Evolutionary conservation across 2,113 vertebrate species (phyloP).

Genomic region (Varanus komodoensis): DNA sequence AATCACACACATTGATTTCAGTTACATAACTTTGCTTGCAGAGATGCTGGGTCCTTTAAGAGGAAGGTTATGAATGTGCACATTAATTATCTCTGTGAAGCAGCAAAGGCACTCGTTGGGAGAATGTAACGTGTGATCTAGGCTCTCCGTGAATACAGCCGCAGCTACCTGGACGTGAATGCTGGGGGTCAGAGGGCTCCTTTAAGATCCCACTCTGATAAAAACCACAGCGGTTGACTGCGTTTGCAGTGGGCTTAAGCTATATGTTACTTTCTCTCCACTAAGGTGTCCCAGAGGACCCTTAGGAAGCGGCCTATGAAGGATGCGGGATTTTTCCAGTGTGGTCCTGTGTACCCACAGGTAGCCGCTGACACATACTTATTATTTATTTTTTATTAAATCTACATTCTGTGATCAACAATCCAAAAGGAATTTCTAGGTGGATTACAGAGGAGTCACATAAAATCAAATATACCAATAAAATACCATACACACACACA

Average conservation of each 20-base stretch:
- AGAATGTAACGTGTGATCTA: neutral
- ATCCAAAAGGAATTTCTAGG: too few relatives aligned
- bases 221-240: neutral
- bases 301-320: neutral
- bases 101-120: neutral
- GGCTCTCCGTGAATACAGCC: neutral
- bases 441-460: too few relatives aligned
- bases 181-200: neutral
- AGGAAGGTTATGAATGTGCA: neutral
- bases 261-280: neutral
- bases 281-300: neutral
- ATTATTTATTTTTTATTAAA: too few relatives aligned
- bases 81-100: neutral
- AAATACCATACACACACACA: too few relatives aligned
- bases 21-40: neutral
- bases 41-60: neutral
- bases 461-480: too few relatives aligned
- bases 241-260: neutral
- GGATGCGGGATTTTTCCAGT: neutral
- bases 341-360: neutral
- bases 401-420: too few relatives aligned
- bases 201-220: neutral
- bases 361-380: neutral
- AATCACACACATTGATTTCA: neutral
- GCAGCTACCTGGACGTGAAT: neutral